Conservation (phyloP, 2,797 vertebrate species). For the Lophotriccus pileatus region DNA sequence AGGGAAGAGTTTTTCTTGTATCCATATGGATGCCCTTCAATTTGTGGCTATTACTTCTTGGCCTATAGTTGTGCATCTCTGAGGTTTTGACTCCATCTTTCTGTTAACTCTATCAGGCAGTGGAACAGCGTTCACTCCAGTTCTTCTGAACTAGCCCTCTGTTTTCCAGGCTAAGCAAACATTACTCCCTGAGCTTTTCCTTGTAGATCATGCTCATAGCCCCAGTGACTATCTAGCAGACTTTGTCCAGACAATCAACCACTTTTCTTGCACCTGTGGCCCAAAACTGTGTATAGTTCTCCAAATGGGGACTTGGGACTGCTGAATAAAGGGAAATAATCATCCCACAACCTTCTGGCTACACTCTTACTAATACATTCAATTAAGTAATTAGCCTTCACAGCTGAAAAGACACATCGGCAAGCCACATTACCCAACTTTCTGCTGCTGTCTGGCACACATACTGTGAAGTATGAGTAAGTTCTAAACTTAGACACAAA, state of each 20-base stretch:
- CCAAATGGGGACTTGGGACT: background rate
- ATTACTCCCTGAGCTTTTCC: background rate
- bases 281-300: background rate
- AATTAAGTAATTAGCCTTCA: background rate
- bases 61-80: background rate
- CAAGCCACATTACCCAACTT: fast-evolving
- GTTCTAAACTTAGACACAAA: background rate
- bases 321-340: background rate
- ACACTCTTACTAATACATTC: background rate
- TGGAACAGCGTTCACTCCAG: background rate
- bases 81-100: background rate
- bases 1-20: background rate
- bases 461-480: background rate
- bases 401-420: background rate
- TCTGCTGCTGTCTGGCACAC: fast-evolving
- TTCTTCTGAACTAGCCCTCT: background rate
- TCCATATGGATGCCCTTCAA: background rate
- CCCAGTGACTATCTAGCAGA: background rate
- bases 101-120: background rate
- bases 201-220: background rate
- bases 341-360: background rate
- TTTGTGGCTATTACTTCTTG: background rate
- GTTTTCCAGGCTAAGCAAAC: background rate
- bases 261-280: background rate
- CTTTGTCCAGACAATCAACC: background rate